A percentile compares a stretch with the other conserved stretches of the same genome.
phyloP scores from a whole-genome alignment of 64 coral and sea anemone species.

The Hydrozoanthus tunicans region DNA sequence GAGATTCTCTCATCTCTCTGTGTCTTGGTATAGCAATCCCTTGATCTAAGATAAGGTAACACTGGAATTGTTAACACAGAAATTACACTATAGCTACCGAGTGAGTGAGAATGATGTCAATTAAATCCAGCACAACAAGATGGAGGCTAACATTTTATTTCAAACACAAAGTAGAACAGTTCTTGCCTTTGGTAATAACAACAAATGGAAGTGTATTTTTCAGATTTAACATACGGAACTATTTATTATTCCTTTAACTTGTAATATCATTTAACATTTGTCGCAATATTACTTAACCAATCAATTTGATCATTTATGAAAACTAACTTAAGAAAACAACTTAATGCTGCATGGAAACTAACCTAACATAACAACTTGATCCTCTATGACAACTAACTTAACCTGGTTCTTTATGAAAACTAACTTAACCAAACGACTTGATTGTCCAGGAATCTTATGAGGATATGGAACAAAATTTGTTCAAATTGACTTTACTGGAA shows the following conservation, averaged over 20 bases:
- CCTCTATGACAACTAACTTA: too few relatives aligned
- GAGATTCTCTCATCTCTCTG: too few relatives aligned
- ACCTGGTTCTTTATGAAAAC: not conserved
- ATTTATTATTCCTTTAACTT: slow-evolving; percentile 34
- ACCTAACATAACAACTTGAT: too few relatives aligned
- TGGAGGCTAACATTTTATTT: slow-evolving; percentile 32
- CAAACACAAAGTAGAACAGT: slow-evolving; percentile 48
- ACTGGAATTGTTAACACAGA: too few relatives aligned
- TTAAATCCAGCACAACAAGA: slow-evolving; percentile 31
- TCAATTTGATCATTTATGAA: slow-evolving; percentile 56
- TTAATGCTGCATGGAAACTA: not conserved
- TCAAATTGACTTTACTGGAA: slow-evolving; percentile 58
- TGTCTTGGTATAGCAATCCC: too few relatives aligned
- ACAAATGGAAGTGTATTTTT: slow-evolving; percentile 31
- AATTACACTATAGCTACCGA: too few relatives aligned
- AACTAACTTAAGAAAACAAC: slow-evolving; percentile 50
- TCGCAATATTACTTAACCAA: slow-evolving; percentile 31
- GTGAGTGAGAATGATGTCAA: slow-evolving; percentile 38
- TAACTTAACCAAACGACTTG: slow-evolving; percentile 9
- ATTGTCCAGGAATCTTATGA: slow-evolving; percentile 59
- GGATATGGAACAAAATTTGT: slow-evolving; percentile 57
- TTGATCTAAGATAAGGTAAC: too few relatives aligned
- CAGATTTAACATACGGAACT: slow-evolving; percentile 50
- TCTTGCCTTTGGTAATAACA: slow-evolving; percentile 56
- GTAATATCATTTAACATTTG: slow-evolving; percentile 41